Evolutionary conservation across 2,113 vertebrate genomes (phyloP).

Genomic region (Atherinomorus stipes): DNA sequence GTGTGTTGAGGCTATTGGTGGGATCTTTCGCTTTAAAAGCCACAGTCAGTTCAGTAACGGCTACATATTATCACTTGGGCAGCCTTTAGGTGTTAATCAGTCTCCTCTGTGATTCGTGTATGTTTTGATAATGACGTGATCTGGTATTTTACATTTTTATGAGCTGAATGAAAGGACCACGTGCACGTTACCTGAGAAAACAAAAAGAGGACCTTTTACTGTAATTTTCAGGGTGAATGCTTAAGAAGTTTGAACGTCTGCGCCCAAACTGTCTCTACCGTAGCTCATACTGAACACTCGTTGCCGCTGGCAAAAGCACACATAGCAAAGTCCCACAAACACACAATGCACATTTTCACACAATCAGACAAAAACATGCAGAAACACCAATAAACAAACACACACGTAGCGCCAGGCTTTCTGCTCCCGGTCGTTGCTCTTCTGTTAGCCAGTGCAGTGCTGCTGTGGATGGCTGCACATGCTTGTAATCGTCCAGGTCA

Average conservation of each 20-base stretch:
- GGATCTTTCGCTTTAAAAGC: slow-evolving; percentile 64
- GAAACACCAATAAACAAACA: neutral
- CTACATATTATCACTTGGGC: slow-evolving; percentile 52
- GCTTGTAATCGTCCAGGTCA: slow-evolving; percentile 23
- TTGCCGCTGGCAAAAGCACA: slow-evolving; percentile 64
- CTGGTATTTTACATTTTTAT: slow-evolving; percentile 53
- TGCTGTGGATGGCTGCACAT: slow-evolving; percentile 48
- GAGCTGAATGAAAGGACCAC: slow-evolving; percentile 25
- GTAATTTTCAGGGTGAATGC: slow-evolving; percentile 10
- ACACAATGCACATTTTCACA: slow-evolving; percentile 56
- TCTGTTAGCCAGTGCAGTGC: neutral
- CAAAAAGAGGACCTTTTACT: neutral
- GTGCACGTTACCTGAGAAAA: neutral
- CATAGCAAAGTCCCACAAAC: slow-evolving; percentile 54
- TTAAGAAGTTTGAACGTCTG: slow-evolving; percentile 18
- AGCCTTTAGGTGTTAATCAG: slow-evolving; percentile 57
- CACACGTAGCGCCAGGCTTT: neutral
- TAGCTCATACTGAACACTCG: slow-evolving; percentile 54
- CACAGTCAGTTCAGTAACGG: slow-evolving; percentile 60
- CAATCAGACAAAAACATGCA: slow-evolving; percentile 44
- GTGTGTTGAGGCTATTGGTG: slow-evolving; percentile 70
- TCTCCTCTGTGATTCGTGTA: slow-evolving; percentile 64
- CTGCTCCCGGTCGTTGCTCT: neutral
- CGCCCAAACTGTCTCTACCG: slow-evolving; percentile 29
- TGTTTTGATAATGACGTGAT: slow-evolving; percentile 60